Conservation (phyloP, 2,888 invertebrate species). For the Candidula unifasciata region DNA sequence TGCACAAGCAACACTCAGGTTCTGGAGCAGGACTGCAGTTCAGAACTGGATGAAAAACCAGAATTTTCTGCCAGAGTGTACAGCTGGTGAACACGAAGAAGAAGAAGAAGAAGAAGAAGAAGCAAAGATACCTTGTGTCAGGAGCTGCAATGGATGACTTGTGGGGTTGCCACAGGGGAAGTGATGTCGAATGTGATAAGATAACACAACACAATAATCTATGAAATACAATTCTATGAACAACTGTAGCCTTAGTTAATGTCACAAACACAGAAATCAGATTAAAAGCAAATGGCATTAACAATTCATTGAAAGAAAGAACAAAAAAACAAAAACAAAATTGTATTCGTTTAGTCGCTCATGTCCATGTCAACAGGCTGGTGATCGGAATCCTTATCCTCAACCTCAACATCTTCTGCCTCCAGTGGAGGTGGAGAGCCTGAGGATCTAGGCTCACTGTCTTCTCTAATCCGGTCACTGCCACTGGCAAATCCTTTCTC, state of each 20-base stretch:
- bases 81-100: too few species aligned
- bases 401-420: not conserved
- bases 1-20: too few species aligned
- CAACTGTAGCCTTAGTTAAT: not conserved
- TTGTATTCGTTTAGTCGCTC: slow-evolving; percentile 63
- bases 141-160: too few species aligned
- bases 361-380: slow-evolving; percentile 72
- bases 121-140: too few species aligned
- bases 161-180: too few species aligned
- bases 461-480: slow-evolving; percentile 52
- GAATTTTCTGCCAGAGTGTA: too few species aligned
- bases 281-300: not conserved
- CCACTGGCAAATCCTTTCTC: slow-evolving; percentile 62
- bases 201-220: too few species aligned
- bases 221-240: too few species aligned
- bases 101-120: too few species aligned
- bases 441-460: slow-evolving; percentile 51
- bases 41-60: too few species aligned
- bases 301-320: not conserved
- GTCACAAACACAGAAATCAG: not conserved
- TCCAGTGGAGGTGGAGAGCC: slow-evolving; percentile 47
- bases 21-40: too few species aligned
- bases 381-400: slow-evolving; percentile 59
- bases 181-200: too few species aligned
- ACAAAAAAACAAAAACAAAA: not conserved